phyloP scores from a whole-genome alignment of 2,113 vertebrate species.

The Aptenodytes forsteri region DNA sequence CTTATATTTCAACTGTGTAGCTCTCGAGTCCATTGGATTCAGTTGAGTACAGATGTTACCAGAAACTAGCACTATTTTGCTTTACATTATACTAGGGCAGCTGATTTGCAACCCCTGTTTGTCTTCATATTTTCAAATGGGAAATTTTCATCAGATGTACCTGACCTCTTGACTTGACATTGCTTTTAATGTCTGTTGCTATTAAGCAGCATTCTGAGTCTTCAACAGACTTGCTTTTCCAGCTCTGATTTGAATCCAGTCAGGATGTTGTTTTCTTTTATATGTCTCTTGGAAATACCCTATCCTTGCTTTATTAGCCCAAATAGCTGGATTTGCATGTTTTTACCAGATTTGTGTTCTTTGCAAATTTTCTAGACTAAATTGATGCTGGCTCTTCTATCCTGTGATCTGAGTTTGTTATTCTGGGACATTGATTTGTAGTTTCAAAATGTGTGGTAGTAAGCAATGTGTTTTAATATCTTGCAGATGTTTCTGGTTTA shows the following conservation, averaged over 20 bases:
- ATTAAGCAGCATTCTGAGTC: background rate
- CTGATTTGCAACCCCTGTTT: background rate
- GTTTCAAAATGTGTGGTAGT: background rate
- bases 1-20: fast-evolving
- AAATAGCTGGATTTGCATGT: background rate
- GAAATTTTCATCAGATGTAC: background rate
- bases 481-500: background rate
- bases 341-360: background rate
- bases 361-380: background rate
- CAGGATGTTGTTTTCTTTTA: background rate
- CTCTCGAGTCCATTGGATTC: background rate
- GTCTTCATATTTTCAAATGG: background rate
- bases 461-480: background rate
- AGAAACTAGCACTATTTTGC: background rate
- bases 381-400: background rate
- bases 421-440: background rate
- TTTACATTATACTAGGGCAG: background rate
- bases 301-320: background rate
- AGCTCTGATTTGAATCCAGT: background rate
- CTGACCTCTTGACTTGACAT: background rate
- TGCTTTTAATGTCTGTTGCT: background rate
- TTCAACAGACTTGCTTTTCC: background rate
- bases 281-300: background rate
- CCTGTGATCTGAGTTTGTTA: background rate
- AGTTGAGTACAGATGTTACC: background rate